These are phyloP conservation scores for Macrochelys suwanniensis DNA, from an alignment of 2,797 vertebrate genomes.

Conservation along the genomic window DNA sequence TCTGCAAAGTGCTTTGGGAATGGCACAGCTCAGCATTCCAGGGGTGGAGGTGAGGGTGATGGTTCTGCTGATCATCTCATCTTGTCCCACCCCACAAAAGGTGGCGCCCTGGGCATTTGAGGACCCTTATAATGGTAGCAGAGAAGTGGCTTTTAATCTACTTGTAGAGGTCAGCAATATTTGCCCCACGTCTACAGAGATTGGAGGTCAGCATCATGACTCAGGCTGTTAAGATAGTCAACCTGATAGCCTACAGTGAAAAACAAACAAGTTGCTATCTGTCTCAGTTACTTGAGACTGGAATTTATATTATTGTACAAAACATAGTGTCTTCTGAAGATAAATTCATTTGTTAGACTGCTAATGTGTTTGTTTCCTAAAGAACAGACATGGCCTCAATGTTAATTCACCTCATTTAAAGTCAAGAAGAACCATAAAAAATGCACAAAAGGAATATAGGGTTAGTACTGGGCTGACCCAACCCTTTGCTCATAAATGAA, in stretches of 20 bases:
- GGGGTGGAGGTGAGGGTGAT: background rate
- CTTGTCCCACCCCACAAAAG: background rate
- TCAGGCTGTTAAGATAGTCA: background rate
- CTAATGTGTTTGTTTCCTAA: background rate
- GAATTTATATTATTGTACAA: background rate
- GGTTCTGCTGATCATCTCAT: background rate
- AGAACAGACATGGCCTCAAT: fast-evolving
- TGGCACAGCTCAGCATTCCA: background rate
- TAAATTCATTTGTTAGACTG: background rate
- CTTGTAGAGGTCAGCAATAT: background rate
- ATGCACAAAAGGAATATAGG: too few relatives aligned
- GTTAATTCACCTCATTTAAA: fast-evolving
- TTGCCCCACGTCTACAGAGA: background rate
- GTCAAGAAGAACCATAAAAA: background rate
- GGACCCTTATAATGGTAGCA: background rate
- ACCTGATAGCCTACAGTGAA: background rate
- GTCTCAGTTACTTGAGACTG: background rate
- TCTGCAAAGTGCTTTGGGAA: background rate
- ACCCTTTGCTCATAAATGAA: background rate
- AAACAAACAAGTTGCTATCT: background rate
- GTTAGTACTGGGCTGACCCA: background rate
- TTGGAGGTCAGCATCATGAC: background rate
- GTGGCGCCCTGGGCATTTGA: fast-evolving
- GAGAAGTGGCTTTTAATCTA: fast-evolving
- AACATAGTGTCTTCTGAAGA: background rate